phyloP scores from a whole-genome alignment of 2,888 invertebrate genomes.

The Drosophila mercatorum region DNA sequence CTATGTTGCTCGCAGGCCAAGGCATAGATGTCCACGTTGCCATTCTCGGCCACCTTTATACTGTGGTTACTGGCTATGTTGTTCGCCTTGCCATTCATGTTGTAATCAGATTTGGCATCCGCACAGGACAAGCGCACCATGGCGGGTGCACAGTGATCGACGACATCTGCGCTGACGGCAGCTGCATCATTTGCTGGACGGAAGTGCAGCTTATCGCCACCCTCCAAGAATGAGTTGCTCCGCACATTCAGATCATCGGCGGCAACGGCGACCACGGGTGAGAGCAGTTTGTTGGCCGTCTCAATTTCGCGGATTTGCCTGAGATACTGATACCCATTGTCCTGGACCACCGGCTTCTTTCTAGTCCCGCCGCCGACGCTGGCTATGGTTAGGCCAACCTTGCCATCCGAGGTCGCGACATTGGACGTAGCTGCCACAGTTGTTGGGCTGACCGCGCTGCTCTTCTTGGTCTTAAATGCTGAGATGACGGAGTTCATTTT shows the following conservation, averaged over 20 bases:
- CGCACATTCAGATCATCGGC: slow-evolving; percentile 73
- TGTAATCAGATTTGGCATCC: slow-evolving; percentile 66
- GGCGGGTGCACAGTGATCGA: slow-evolving; percentile 72
- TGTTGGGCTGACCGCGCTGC: slow-evolving; percentile 47
- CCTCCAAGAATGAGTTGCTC: slow-evolving; percentile 16
- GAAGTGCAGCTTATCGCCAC: slow-evolving; percentile 57
- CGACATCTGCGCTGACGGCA: slow-evolving; percentile 65
- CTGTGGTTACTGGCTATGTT: slow-evolving; percentile 1
- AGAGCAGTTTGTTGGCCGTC: slow-evolving; percentile 83
- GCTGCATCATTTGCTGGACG: slow-evolving; percentile 52
- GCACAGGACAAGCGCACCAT: slow-evolving; percentile 55
- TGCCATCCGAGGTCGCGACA: slow-evolving; percentile 28
- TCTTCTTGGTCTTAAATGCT: slow-evolving; percentile 84
- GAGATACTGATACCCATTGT: slow-evolving; percentile 84
- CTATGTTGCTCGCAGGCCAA: slow-evolving; percentile 31
- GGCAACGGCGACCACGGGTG: slow-evolving; percentile 76
- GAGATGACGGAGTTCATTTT: slow-evolving; percentile 85
- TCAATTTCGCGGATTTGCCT: slow-evolving; percentile 84
- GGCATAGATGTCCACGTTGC: slow-evolving; percentile 60
- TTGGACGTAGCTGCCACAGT: slow-evolving; percentile 14
- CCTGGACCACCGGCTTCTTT: slow-evolving; percentile 78
- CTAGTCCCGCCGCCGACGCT: slow-evolving; percentile 54
- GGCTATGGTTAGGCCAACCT: slow-evolving; percentile 55
- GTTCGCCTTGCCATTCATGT: slow-evolving; percentile 78
- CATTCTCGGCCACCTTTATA: slow-evolving; percentile 62